Evolutionary conservation across 2,888 invertebrate species (phyloP).

Genomic region (Watsonalla cultraria): DNA sequence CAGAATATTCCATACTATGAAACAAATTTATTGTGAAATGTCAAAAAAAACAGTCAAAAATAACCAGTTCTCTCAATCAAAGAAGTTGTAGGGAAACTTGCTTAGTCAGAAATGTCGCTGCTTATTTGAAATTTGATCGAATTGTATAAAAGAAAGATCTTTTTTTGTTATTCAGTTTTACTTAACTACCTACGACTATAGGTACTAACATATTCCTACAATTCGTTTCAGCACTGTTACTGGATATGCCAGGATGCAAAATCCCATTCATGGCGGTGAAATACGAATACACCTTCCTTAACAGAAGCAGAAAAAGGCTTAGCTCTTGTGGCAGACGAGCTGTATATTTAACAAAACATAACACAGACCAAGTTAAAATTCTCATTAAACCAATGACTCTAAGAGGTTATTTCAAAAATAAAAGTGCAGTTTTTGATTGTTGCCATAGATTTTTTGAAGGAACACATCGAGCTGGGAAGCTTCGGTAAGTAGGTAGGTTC

Average conservation of each 20-base stretch:
- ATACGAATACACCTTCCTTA: conserved; percentile 28
- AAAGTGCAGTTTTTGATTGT: conserved; percentile 37
- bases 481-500: neutral
- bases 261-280: conserved; percentile 46
- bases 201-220: too few species aligned
- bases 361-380: conserved; percentile 35
- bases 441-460: conserved; percentile 49
- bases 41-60: too few species aligned
- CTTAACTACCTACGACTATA: too few species aligned
- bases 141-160: too few species aligned
- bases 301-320: conserved; percentile 15
- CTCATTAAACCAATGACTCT: conserved; percentile 39
- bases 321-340: conserved; percentile 48
- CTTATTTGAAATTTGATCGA: too few species aligned
- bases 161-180: too few species aligned
- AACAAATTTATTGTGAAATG: too few species aligned
- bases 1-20: too few species aligned
- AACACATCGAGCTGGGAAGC: conserved; percentile 11
- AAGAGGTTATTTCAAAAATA: conserved; percentile 34
- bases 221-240: conserved; percentile 37
- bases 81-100: too few species aligned
- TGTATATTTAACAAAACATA: conserved; percentile 46
- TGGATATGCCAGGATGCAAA: conserved; percentile 55
- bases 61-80: too few species aligned
- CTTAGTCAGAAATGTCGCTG: too few species aligned